Percentiles rank a stretch among this genome's conserved stretches.
Conservation (phyloP, 2,888 invertebrate species). For the Drosophila kuntzei region DNA sequence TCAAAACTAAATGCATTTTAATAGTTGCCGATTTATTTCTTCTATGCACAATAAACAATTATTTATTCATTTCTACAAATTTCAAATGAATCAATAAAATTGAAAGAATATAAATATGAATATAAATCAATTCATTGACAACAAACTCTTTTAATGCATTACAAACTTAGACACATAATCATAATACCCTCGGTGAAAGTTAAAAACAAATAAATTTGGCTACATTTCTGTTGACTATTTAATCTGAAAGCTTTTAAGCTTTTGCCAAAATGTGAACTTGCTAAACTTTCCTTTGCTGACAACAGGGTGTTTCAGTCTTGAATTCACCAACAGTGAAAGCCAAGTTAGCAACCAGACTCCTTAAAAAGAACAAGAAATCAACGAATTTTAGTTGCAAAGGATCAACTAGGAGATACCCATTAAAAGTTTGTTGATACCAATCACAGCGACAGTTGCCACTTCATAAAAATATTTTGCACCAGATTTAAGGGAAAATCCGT, state of each 20-base stretch:
- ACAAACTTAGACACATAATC: not conserved
- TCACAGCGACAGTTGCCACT: not conserved
- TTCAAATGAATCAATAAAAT: not conserved
- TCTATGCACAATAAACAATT: not conserved
- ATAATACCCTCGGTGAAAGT: not conserved
- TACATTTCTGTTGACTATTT: not conserved
- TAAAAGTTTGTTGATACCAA: too few species aligned
- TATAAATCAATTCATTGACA: not conserved
- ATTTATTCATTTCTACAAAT: not conserved
- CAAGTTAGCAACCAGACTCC: slow-evolving; percentile 19
- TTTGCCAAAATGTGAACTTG: not conserved
- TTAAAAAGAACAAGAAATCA: too few species aligned
- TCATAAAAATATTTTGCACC: not conserved
- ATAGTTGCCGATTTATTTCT: slow-evolving; percentile 1
- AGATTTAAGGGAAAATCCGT: too few species aligned
- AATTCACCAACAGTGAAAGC: slow-evolving; percentile 1
- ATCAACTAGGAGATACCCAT: not conserved
- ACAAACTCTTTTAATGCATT: not conserved
- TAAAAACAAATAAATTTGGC: not conserved
- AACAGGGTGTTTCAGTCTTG: slow-evolving; percentile 35
- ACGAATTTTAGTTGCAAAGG: too few species aligned
- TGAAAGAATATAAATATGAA: too few species aligned
- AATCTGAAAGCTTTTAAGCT: slow-evolving; percentile 28
- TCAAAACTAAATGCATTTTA: slow-evolving; percentile 3
- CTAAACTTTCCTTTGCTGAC: not conserved